Evolutionary conservation across 2,797 vertebrate genomes (phyloP).

Genomic region (Atherinosoma microstoma): DNA sequence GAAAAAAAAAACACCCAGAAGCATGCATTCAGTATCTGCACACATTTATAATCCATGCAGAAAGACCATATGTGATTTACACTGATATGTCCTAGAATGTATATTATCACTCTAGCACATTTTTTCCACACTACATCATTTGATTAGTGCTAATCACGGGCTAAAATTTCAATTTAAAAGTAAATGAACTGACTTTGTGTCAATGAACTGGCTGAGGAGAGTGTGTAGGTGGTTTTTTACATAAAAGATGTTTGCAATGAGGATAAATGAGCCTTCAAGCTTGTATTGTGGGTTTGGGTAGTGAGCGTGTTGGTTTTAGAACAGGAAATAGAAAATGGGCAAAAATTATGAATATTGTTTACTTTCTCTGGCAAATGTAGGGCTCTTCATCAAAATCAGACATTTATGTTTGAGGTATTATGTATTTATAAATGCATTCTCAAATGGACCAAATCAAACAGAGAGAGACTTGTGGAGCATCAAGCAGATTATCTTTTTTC

Average conservation of each 20-base stretch:
- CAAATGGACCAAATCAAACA: conserved; percentile 22
- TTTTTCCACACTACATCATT: conserved; percentile 6
- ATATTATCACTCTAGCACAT: conserved; percentile 31
- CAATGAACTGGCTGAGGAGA: conserved; percentile 19
- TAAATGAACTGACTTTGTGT: conserved; percentile 31
- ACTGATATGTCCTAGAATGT: conserved; percentile 59
- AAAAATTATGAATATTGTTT: conserved; percentile 25
- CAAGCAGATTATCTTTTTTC: neutral
- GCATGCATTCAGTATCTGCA: conserved; percentile 21
- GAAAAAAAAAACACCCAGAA: neutral
- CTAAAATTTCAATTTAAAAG: conserved; percentile 19
- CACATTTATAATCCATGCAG: conserved; percentile 64
- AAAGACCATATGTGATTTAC: conserved; percentile 59
- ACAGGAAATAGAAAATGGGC: conserved; percentile 24
- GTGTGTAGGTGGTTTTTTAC: conserved; percentile 52
- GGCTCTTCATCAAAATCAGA: conserved; percentile 36
- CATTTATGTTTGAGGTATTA: conserved; percentile 30
- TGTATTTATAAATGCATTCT: conserved; percentile 33
- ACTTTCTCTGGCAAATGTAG: conserved; percentile 14
- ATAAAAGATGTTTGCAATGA: conserved; percentile 33
- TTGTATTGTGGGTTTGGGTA: conserved; percentile 17
- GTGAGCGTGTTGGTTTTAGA: conserved; percentile 25
- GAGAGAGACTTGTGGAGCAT: conserved; percentile 16
- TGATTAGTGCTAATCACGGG: neutral
- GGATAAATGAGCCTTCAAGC: conserved; percentile 36